Percentiles rank a stretch among this genome's conserved stretches.
phyloP scores from a whole-genome alignment of 2,113 vertebrate species.

The Ivindomyrus marchei region DNA sequence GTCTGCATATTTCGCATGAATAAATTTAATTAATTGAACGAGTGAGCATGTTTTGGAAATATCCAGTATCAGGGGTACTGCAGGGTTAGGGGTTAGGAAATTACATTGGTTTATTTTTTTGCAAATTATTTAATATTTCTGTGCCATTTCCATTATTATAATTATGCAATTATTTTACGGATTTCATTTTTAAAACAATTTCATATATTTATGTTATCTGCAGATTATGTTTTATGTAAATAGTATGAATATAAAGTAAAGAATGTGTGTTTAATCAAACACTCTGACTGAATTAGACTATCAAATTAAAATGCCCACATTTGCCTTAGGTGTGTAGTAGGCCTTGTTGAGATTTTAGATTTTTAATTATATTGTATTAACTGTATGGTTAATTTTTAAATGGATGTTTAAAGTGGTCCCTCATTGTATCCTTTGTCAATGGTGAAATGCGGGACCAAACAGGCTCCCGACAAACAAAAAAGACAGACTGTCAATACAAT shows the following conservation, averaged over 20 bases:
- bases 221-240: neutral
- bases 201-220: neutral
- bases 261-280: neutral
- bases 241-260: neutral
- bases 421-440: neutral
- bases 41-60: neutral
- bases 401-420: neutral
- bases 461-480: neutral
- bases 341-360: neutral
- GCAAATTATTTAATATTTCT: neutral
- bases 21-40: constrained; percentile 13
- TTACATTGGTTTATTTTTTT: constrained; percentile 6
- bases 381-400: neutral
- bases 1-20: neutral
- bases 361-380: neutral
- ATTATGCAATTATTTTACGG: neutral
- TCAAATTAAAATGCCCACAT: neutral
- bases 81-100: neutral
- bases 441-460: neutral
- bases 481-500: neutral
- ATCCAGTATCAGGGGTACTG: neutral
- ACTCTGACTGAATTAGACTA: neutral
- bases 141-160: neutral
- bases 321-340: neutral
- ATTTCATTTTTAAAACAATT: neutral